Base-by-base conservation (phyloP, 2,888 invertebrate species). In the Cryptocephalus moraei region DNA sequence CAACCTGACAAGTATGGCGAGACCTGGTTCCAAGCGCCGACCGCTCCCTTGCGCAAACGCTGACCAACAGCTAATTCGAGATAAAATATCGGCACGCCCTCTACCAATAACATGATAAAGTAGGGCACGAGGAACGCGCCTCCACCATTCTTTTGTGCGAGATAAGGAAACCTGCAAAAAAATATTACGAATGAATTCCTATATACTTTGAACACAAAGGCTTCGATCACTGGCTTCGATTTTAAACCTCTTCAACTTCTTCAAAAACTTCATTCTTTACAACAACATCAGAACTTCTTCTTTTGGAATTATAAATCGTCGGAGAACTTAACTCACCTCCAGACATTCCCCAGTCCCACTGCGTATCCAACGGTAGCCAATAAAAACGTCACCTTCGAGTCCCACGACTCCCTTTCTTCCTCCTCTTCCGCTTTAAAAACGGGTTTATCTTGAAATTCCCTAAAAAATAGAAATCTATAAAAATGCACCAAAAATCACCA, bases 111-210 rank as follows among this genome's bases (percentile, higher is more conserved):
- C 93, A 95, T 95, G 54, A 95, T 87, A 64, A 94, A 88, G 72
- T 95, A 96, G 0, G 95, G 95, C 58, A 96, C 93, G 51, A 96
- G 74, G 67, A 96, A 96, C n/a, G 95, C 95, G 14, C 95, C 93
- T 47, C 93, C 93, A 0, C 93, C 93, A 63, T 92, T 92, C 69
- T 93, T 93, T 66, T 94, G 93, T 0, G 93, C 92, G 55, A 94
- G 73, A 70, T 94, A 94, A 0, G 94, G 94, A 70, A 94, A 94
- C 56, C 22, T 22, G 22, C 22, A 6, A 22, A 22, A 22, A 22
- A 22, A 22, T 22, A 22, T 22, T 22, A 4, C 22, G 22, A 22
- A 22, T 22, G 6, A 22, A 22, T 22, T 22, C 22, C 6, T 22
- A 4, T 6, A 22, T 4, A 22, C 6, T 22, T 6, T 22, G 22